phyloP scores from a whole-genome alignment of 1,140 invertebrate genomes.

The Subanguina moxae region DNA sequence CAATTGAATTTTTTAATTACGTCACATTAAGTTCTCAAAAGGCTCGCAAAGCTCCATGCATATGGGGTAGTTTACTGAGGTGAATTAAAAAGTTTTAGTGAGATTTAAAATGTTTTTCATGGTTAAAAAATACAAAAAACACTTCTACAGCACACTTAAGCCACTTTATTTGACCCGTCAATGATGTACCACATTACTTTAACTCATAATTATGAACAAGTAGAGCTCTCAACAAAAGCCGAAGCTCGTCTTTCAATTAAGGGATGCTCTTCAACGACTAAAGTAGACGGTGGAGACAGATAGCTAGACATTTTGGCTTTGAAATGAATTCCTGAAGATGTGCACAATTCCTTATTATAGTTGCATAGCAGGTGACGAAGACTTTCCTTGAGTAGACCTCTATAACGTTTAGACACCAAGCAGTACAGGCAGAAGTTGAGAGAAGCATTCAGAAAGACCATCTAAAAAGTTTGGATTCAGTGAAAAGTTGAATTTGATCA shows the following conservation, averaged over 20 bases:
- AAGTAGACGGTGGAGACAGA: constrained; percentile 8
- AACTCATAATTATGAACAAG: neutral
- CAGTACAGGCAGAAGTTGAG: constrained; percentile 58
- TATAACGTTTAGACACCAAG: constrained; percentile 52
- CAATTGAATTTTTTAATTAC: no score
- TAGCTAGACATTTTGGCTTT: constrained; percentile 36
- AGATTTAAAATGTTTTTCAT: no score
- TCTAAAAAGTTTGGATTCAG: no score
- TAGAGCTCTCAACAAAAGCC: neutral
- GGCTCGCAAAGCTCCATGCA: no score
- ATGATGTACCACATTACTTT: no score
- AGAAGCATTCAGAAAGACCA: constrained; percentile 57
- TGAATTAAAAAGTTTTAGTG: no score
- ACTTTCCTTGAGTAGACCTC: constrained; percentile 43
- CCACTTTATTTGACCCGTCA: no score
- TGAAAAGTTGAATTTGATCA: no score
- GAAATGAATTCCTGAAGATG: constrained; percentile 14
- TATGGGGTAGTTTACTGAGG: no score
- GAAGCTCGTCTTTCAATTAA: constrained; percentile 21
- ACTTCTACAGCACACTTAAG: no score
- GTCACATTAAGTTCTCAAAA: no score
- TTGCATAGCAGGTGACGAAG: constrained; percentile 11
- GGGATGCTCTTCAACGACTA: constrained; percentile 30
- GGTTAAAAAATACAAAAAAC: no score
- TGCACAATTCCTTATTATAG: constrained; percentile 16